Base-by-base conservation (phyloP, 2,113 vertebrate species). In the Vanacampus margaritifer region DNA sequence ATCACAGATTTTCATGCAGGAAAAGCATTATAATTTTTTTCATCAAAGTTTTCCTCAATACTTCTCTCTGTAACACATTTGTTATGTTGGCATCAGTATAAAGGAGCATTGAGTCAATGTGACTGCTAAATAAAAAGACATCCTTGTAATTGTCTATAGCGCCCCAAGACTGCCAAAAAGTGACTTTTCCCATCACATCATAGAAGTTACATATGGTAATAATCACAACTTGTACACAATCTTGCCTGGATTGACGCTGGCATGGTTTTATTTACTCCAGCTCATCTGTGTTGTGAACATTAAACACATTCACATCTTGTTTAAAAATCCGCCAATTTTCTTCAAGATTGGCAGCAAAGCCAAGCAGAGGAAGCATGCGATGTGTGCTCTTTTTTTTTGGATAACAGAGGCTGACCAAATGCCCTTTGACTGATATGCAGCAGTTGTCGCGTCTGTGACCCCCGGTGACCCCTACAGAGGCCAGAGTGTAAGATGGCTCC, bases 381-480 rank as follows among this genome's bases (percentile, higher is more conserved):
- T 41, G 60, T 71, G 69, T 75, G 75, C 84, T 86, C 57, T 70
- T 60, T 69, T 79, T 70, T 60, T 69, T 79, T 76, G 67, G 58
- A 64, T 75, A 23, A 72, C 68, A 64, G 37, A 46, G 45, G 69
- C 71, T 69, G 75, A 83, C 84, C 86, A 89, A 88, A 88, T 78
- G 76, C 73, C 78, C 71, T 71, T 65, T 90, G 87, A 88, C 76
- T 80, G 88, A 89, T 85, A 64, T 64, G 75, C 57, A 77, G 74
- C 90, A 92, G 87, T 91, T 91, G 90, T 90, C 71, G 58, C 53
- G 57, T 58, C 65, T 50, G 62, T 79, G 78, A 81, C 83, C 79
- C 59, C 24, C 16, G 0, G 1, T 69, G 78, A 74, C 78, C 66
- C 74, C 67, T 50, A 4, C 41, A 54, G 69, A 65, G 70, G 64